Evolutionary conservation across 1,140 invertebrate genomes (phyloP).

Genomic region (Bombus balteatus): DNA sequence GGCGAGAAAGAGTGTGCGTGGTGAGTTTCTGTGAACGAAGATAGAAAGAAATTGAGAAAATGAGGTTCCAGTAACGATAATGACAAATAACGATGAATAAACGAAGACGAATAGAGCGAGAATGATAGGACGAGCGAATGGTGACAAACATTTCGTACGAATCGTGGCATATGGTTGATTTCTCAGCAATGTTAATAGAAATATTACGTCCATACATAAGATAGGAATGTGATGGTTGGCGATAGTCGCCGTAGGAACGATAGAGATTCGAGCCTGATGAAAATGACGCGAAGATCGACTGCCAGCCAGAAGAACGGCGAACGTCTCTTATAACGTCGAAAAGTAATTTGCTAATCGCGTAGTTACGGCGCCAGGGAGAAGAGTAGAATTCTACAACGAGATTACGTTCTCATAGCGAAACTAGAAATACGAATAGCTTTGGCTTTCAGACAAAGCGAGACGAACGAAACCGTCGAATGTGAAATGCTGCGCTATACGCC

Average conservation of each 20-base stretch:
- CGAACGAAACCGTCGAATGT: not conserved
- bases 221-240: not conserved
- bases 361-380: not conserved
- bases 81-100: not conserved
- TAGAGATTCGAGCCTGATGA: not conserved
- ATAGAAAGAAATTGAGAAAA: not conserved
- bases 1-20: no score
- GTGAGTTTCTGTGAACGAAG: no score
- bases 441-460: not conserved
- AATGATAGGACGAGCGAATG: not conserved
- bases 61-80: no score
- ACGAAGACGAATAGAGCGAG: not conserved
- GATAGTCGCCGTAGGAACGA: not conserved
- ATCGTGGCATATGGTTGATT: not conserved
- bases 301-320: not conserved
- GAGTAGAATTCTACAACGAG: no score
- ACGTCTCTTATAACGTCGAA: no score
- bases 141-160: not conserved
- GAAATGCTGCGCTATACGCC: no score
- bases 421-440: not conserved
- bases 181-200: not conserved
- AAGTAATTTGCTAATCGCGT: not conserved
- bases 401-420: not conserved
- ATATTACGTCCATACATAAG: not conserved
- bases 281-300: not conserved